A percentile compares a stretch with the other conserved stretches of the same genome.
Evolutionary conservation across 2,888 invertebrate species (phyloP).

Genomic region (Spatulosminthurus flaviceps): DNA sequence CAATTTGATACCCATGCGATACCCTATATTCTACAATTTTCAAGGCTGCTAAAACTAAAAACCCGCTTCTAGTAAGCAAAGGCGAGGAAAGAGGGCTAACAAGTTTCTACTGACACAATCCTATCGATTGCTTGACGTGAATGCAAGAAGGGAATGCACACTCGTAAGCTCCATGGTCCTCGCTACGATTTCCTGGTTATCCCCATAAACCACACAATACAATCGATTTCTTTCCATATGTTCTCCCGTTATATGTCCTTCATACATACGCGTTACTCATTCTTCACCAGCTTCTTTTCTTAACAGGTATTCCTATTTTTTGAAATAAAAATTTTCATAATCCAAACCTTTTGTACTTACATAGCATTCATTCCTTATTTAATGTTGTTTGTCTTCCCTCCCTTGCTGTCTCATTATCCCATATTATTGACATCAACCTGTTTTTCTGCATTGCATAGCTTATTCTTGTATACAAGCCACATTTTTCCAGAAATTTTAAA

Average conservation of each 20-base stretch:
- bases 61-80: background rate
- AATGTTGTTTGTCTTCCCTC: no score
- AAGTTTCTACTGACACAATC: slow-evolving; percentile 34
- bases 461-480: no score
- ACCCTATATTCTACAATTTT: no score
- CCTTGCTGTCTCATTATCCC: no score
- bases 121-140: slow-evolving; percentile 19
- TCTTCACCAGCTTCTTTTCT: background rate
- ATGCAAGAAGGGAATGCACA: background rate
- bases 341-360: no score
- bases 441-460: no score
- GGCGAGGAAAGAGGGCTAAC: slow-evolving; percentile 15
- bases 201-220: background rate
- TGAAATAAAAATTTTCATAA: background rate
- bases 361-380: no score
- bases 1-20: no score
- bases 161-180: background rate
- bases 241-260: background rate
- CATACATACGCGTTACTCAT: background rate
- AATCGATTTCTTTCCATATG: background rate
- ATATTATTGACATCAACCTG: no score
- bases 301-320: background rate
- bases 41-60: no score
- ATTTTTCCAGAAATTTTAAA: no score
- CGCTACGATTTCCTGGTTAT: background rate